A percentile compares a stretch with the other conserved stretches of the same genome.
Conservation (phyloP, 1,140 invertebrate genomes). For the Rhizoglyphus robini region DNA sequence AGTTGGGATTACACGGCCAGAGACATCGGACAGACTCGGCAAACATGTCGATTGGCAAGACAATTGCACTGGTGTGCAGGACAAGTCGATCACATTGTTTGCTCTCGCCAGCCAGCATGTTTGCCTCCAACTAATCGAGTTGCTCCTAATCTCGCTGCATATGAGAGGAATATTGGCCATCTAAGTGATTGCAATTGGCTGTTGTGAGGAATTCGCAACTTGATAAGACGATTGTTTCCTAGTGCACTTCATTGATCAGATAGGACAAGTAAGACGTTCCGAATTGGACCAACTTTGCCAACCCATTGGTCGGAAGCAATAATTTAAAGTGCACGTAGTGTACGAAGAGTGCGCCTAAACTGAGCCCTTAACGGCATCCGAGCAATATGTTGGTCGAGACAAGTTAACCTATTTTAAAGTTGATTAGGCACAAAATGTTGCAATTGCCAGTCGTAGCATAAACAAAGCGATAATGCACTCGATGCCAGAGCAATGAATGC, state of each 20-base stretch:
- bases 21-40: background rate
- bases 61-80: background rate
- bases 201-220: background rate
- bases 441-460: background rate
- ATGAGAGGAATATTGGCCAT: background rate
- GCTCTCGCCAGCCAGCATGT: background rate
- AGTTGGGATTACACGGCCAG: conserved; percentile 7
- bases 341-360: background rate
- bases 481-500: conserved; percentile 6
- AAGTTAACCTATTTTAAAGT: conserved; percentile 13
- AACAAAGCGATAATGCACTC: conserved; percentile 2
- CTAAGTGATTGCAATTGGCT: background rate
- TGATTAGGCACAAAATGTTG: conserved; percentile 8
- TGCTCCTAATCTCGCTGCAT: background rate
- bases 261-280: background rate
- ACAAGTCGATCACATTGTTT: conserved; percentile 4
- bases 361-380: too few species aligned
- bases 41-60: conserved; percentile 7
- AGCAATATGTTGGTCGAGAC: too few species aligned
- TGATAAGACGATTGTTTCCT: background rate
- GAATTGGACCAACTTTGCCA: background rate
- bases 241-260: background rate
- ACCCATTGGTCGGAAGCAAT: background rate
- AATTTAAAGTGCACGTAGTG: background rate
- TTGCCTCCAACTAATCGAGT: background rate